These are phyloP conservation scores for Anarrhichthys ocellatus DNA, from an alignment of 2,113 vertebrate genomes.

Conservation along the genomic window DNA sequence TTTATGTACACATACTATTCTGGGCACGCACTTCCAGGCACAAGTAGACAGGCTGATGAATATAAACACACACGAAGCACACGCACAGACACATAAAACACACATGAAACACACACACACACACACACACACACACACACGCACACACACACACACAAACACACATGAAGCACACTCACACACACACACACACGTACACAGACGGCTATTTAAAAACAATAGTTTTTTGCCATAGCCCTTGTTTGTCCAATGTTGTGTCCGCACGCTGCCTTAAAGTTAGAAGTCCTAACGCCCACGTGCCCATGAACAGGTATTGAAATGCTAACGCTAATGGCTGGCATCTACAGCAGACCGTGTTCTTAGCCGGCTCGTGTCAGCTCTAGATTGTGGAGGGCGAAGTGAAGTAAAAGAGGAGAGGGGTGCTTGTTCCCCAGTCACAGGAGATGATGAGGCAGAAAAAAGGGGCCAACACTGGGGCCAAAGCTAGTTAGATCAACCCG, in stretches of 20 bases:
- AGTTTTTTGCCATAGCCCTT: conserved; percentile 14
- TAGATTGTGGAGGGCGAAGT: conserved; percentile 6
- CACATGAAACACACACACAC: conserved; percentile 23
- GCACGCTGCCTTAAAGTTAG: conserved; percentile 37
- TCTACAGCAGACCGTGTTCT: conserved; percentile 31
- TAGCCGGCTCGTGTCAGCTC: conserved; percentile 21
- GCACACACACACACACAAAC: conserved; percentile 11
- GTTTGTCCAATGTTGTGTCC: conserved; percentile 40
- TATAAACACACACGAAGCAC: conserved; percentile 50
- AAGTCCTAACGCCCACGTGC: conserved; percentile 27
- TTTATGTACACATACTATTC: conserved; percentile 58
- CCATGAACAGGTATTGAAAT: conserved; percentile 58
- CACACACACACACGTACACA: not conserved
- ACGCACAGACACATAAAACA: conserved; percentile 7
- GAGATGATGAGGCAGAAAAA: conserved; percentile 51
- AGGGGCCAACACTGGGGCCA: conserved; percentile 12
- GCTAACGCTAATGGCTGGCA: conserved; percentile 52
- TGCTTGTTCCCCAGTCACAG: conserved; percentile 47
- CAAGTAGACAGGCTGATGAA: conserved; percentile 55
- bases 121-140: not conserved
- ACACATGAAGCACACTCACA: no score
- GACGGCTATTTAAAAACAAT: not conserved
- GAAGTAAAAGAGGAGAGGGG: conserved; percentile 18
- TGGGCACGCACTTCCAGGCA: conserved; percentile 51
- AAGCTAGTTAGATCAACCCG: conserved; percentile 29